Percentiles rank a stretch among this genome's conserved stretches.
phyloP scores from a whole-genome alignment of 2,113 vertebrate genomes.

The Sigmodon hispidus region DNA sequence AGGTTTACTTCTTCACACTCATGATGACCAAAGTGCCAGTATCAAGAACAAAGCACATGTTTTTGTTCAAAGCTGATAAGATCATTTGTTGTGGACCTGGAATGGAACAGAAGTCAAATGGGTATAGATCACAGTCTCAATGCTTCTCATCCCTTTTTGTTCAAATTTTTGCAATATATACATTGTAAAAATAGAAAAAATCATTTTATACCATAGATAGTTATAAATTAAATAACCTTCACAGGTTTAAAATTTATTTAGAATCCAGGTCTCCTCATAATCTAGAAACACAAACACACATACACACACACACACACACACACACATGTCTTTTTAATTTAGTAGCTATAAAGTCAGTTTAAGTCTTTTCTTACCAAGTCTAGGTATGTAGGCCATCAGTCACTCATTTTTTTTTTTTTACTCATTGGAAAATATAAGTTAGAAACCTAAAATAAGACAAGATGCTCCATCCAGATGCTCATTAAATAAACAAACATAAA shows the following conservation, averaged over 20 bases:
- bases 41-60: neutral
- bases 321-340: neutral
- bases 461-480: neutral
- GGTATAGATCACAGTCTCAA: neutral
- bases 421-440: neutral
- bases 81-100: too few relatives aligned
- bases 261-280: neutral
- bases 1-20: neutral
- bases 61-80: neutral
- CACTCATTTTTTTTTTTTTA: neutral
- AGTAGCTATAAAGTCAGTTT: neutral
- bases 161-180: neutral
- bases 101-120: neutral
- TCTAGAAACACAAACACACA: constrained; percentile 9
- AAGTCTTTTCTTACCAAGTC: neutral
- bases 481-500: neutral
- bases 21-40: neutral
- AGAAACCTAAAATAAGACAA: neutral
- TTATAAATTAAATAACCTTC: neutral
- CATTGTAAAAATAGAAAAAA: neutral
- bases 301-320: too few relatives aligned
- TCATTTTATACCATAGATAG: neutral
- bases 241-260: neutral
- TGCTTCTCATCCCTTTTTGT: neutral
- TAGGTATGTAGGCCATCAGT: neutral